Conservation (phyloP, 2,888 invertebrate species). For the Hedya salicella region DNA sequence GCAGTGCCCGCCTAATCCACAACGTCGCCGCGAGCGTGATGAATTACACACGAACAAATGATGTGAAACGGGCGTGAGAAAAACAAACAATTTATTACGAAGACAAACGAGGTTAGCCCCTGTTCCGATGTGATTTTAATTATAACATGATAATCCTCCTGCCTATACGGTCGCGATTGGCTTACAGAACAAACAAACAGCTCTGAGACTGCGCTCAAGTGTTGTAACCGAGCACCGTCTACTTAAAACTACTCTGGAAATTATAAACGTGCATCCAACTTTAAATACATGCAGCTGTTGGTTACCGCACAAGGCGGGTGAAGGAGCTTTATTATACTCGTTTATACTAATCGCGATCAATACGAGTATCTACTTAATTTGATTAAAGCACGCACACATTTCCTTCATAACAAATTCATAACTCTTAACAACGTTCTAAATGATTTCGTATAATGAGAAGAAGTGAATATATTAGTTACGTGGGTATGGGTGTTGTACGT, state of each 20-base stretch:
- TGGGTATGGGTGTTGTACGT: conserved; percentile 17
- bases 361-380: neutral
- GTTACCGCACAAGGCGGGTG: neutral
- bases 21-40: conserved; percentile 65
- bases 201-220: conserved; percentile 10
- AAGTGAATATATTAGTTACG: conserved; percentile 27
- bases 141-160: conserved; percentile 59
- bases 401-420: conserved; percentile 29
- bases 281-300: neutral
- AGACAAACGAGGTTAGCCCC: conserved; percentile 65
- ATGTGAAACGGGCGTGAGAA: conserved; percentile 65
- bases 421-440: conserved; percentile 37
- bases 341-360: neutral
- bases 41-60: conserved; percentile 75
- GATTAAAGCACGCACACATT: conserved; percentile 2
- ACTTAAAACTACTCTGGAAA: neutral
- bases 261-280: neutral
- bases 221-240: neutral
- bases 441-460: conserved; percentile 36
- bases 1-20: conserved; percentile 43
- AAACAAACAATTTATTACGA: conserved; percentile 79
- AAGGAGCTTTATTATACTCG: neutral
- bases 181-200: conserved; percentile 19
- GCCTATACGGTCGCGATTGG: conserved; percentile 13
- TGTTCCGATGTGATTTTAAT: conserved; percentile 67